Evolutionary conservation across 2,888 invertebrate genomes (phyloP).

Genomic region (Nomada goodeniana): DNA sequence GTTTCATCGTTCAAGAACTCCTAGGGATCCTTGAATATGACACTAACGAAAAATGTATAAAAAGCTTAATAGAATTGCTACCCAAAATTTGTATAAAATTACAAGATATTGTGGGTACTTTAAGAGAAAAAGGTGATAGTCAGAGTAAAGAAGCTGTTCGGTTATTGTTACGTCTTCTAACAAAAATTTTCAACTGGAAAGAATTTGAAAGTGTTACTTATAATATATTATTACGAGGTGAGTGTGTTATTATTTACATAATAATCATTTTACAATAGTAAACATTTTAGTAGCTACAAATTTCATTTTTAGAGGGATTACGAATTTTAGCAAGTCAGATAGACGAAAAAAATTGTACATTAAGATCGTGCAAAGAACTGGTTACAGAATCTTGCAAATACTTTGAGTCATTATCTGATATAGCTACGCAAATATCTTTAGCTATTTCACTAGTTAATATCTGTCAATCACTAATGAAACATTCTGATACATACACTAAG

Average conservation of each 20-base stretch:
- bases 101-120: slow-evolving; percentile 79
- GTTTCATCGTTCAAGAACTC: slow-evolving; percentile 81
- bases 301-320: slow-evolving; percentile 74
- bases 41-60: slow-evolving; percentile 73
- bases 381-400: slow-evolving; percentile 82
- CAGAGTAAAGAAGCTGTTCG: slow-evolving; percentile 85
- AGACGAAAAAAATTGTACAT: slow-evolving; percentile 70
- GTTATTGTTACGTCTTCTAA: slow-evolving; percentile 86
- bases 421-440: slow-evolving; percentile 81
- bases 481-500: slow-evolving; percentile 75
- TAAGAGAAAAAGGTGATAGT: slow-evolving; percentile 69
- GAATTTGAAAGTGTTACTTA: slow-evolving; percentile 86
- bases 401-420: slow-evolving; percentile 80
- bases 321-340: slow-evolving; percentile 77
- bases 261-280: slow-evolving; percentile 10
- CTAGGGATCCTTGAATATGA: slow-evolving; percentile 77
- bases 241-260: slow-evolving; percentile 22
- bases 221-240: slow-evolving; percentile 79
- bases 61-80: slow-evolving; percentile 82
- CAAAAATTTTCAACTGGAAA: slow-evolving; percentile 88
- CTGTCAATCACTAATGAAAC: slow-evolving; percentile 80
- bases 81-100: slow-evolving; percentile 85
- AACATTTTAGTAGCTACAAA: slow-evolving; percentile 1
- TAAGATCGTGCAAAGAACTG: slow-evolving; percentile 80
- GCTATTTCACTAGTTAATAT: slow-evolving; percentile 79